Evolutionary conservation across 2,797 vertebrate species (phyloP), one percentile per base, ranked within the genome.

Genomic region (Botia kubotai): DNA sequence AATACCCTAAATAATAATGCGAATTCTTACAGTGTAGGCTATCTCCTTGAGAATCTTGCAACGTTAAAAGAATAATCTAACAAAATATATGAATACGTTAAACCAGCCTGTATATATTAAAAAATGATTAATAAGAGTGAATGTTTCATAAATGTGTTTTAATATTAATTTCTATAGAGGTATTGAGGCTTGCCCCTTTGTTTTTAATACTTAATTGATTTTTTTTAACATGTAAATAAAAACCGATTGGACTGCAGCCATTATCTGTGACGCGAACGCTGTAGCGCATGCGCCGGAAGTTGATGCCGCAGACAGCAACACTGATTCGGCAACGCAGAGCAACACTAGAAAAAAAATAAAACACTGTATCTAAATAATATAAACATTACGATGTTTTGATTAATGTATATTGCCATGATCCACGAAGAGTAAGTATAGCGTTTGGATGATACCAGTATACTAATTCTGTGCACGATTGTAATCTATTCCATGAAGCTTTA

Each of bases 251-350:
- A 80, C 55, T 72, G 21, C 76, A 84, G 82, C 85, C 82, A 85
- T 82, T 78, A 73, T 80, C 88, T 88, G 87, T 85, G 86, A 81
- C 58, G 79, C 62, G 81, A 57, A 80, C 0, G 29, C 2, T 2
- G 74, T 29, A 82, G 92, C 94, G 94, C 93, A 93, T 93, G 94
- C 94, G 91, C 92, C 80, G 90, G 90, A 93, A 93, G 93, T 92
- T 89, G 92, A 88, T 94, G 94, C 93, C 92, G 94, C 94, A 95
- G 93, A 94, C 93, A 94, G 94, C 90, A 92, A 93, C 93, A 93
- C 94, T 94, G 94, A 95, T 94, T 94, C 93, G 93, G 93, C 90
- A 89, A 87, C 91, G 90, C 89, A 90, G 87, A 89, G 90, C 87
- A 86, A 90, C 85, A 84, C 81, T 81, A 65, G 88, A 70, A 90